Evolutionary conservation across 1,140 invertebrate genomes (phyloP).

Genomic region (Manduca sexta): DNA sequence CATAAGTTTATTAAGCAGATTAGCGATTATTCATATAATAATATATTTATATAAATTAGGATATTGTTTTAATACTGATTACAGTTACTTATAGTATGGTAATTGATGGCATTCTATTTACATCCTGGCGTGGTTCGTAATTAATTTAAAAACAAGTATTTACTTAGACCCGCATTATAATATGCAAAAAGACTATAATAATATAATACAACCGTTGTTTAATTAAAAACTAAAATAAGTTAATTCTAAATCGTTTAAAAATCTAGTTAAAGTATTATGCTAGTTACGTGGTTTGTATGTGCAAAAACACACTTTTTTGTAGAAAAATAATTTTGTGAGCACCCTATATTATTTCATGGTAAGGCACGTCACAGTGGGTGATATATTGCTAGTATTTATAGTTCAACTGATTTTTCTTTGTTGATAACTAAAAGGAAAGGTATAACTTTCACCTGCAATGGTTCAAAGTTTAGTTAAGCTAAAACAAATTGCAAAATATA

Average conservation of each 20-base stretch:
- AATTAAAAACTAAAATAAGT: conserved; percentile 36
- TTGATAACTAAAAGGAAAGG: not conserved
- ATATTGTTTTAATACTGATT: conserved; percentile 68
- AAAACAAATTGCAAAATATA: too few relatives aligned
- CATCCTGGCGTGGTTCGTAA: conserved; percentile 54
- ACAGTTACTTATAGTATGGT: conserved; percentile 57
- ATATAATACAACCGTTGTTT: conserved; percentile 47
- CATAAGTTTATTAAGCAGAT: conserved; percentile 15
- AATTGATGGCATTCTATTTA: conserved; percentile 61
- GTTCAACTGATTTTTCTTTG: not conserved
- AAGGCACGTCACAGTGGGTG: conserved; percentile 34
- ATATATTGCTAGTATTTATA: not conserved
- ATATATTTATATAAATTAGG: conserved; percentile 49
- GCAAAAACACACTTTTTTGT: conserved; percentile 16
- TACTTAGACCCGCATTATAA: conserved; percentile 30
- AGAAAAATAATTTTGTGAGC: conserved; percentile 25
- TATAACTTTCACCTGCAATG: too few relatives aligned
- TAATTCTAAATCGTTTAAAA: conserved; percentile 26
- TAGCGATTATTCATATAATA: conserved; percentile 11
- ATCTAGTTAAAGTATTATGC: conserved; percentile 26
- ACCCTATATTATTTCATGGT: conserved; percentile 33
- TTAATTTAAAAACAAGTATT: conserved; percentile 45
- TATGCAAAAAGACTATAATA: conserved; percentile 41
- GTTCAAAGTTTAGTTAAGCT: too few relatives aligned
- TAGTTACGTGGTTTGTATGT: conserved; percentile 18